A percentile compares a stretch with the other conserved stretches of the same genome.
These are phyloP conservation scores for Chloroceryle amazona DNA, from an alignment of 2,797 vertebrate species.

Conservation along the genomic window DNA sequence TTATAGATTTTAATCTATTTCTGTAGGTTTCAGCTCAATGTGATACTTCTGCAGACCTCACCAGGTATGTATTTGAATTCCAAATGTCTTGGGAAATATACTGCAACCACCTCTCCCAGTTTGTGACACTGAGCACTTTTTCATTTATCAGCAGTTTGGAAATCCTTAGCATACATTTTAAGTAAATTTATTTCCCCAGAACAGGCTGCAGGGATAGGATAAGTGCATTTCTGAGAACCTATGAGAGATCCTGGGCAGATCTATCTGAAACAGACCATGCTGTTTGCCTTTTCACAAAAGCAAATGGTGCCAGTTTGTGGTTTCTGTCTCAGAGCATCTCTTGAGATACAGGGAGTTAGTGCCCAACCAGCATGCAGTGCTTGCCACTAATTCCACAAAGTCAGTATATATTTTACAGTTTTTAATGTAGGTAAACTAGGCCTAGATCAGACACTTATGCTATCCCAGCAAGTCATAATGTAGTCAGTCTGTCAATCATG, in stretches of 20 bases:
- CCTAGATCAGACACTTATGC: neutral
- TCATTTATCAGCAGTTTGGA: neutral
- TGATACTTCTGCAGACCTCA: neutral
- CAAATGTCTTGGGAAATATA: neutral
- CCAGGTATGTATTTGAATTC: neutral
- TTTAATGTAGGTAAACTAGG: neutral
- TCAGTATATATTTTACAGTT: neutral
- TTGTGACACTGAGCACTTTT: neutral
- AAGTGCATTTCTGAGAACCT: conserved; percentile 7
- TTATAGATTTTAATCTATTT: neutral
- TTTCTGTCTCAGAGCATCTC: neutral
- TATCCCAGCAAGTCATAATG: neutral
- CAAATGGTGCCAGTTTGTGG: neutral
- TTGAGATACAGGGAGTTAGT: neutral
- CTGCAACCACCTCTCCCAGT: neutral
- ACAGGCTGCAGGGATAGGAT: neutral
- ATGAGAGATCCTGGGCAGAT: neutral
- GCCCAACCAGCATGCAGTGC: neutral
- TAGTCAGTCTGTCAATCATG: conserved; percentile 13
- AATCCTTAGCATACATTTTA: neutral
- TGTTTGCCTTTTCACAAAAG: neutral
- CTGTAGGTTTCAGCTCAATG: neutral
- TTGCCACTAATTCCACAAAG: neutral
- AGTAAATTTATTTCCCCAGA: neutral
- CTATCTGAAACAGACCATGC: neutral